Base-by-base conservation (phyloP, 2,888 invertebrate species). In the Chromoteleia sp. region DNA sequence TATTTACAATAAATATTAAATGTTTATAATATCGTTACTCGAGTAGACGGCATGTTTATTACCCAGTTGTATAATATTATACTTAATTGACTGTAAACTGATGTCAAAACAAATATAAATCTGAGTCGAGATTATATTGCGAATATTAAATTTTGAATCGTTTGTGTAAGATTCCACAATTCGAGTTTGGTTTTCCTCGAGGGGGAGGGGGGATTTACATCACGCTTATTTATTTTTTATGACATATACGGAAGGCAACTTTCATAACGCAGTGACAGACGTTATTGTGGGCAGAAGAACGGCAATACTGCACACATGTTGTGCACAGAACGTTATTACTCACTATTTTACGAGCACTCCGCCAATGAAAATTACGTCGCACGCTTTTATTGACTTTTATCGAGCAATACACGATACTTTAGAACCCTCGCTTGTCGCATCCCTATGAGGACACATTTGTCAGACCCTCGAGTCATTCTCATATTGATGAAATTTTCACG, bases 331-430 rank as follows among this genome's bases (percentile, higher is more conserved):
- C 65, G 84, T 88, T 88, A 84, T 78, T 82, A 74, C 77, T 74
- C 70, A 48, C 87, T 74, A 85, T 84, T 84, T 87, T 87, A 85
- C 80, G 84, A 85, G 85, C 86, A 86, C 86, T 88, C 84, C 81
- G 84, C 87, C 89, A 88, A 89, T 89, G 88, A 88, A 87, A 87
- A 88, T 89, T 87, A 86, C 85, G 87, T 88, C 88, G 88, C 89
- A 85, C 74, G 83, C 81, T 86, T 86, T 88, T 87, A 89, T 89
- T 86, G 86, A 84, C 83, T 88, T 87, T 85, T 86, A 86, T 87
- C 84, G 86, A 83, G 67, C 68, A 76, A 68, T 82, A 74, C 74
- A 76, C 73, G 73, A 80, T 80, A 71, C 73, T 81, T 76, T 70
- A 75, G 82, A 77, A 78, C 82, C 82, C 78, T 82, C 78, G 67